phyloP scores from a whole-genome alignment of 2,113 vertebrate genomes.

The Ptyas mucosa region DNA sequence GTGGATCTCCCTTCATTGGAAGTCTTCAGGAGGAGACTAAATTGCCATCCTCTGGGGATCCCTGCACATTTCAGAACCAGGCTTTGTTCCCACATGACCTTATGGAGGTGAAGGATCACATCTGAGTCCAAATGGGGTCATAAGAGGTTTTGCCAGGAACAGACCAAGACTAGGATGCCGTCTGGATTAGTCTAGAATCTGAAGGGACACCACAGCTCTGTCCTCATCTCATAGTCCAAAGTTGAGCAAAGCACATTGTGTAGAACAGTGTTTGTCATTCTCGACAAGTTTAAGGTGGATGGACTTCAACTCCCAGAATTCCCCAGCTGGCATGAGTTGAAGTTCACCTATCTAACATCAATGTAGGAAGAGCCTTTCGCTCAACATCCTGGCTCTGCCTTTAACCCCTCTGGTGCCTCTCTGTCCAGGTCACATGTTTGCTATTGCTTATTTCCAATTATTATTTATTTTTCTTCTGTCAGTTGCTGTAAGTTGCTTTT shows the following conservation, averaged over 20 bases:
- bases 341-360: neutral
- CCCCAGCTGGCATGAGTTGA: neutral
- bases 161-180: neutral
- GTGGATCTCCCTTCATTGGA: neutral
- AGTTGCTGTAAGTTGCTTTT: neutral
- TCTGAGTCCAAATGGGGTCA: neutral
- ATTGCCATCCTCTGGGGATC: neutral
- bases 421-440: neutral
- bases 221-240: neutral
- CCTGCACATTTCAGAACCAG: neutral
- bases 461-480: neutral
- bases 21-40: neutral
- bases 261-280: neutral
- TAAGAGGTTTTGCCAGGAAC: neutral
- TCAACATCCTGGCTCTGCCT: neutral
- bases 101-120: neutral
- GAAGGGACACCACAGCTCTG: neutral
- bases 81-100: neutral
- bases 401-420: neutral
- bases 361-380: neutral
- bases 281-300: neutral
- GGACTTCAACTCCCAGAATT: neutral
- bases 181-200: neutral
- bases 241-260: neutral
- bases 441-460: neutral